Conservation (phyloP, 2,113 vertebrate species). For the Mus spicilegus region DNA sequence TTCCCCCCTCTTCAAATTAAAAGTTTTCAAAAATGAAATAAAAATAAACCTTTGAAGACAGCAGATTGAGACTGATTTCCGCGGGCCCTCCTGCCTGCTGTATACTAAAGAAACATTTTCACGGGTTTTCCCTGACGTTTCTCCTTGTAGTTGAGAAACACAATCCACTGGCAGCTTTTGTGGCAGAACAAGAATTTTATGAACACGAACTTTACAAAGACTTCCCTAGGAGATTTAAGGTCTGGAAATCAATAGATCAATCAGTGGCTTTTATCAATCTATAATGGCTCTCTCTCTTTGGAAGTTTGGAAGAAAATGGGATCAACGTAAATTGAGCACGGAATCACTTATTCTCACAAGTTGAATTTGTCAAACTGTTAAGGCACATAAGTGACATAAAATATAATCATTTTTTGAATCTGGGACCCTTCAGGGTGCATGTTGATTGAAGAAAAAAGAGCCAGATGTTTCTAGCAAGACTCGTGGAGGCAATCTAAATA, state of each 20-base stretch:
- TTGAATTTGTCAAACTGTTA: constrained; percentile 87
- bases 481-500: constrained; percentile 86
- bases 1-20: constrained; percentile 83
- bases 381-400: constrained; percentile 87
- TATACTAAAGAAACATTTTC: constrained; percentile 81
- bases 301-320: constrained; percentile 86
- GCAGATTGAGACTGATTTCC: constrained; percentile 80
- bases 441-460: constrained; percentile 89
- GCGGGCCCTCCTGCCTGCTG: constrained; percentile 80
- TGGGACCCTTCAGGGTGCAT: constrained; percentile 85
- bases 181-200: constrained; percentile 80
- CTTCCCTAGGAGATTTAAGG: constrained; percentile 83
- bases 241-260: constrained; percentile 85
- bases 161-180: constrained; percentile 78
- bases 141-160: constrained; percentile 82
- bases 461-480: constrained; percentile 87
- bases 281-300: constrained; percentile 83
- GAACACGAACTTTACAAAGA: constrained; percentile 85
- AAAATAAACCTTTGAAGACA: constrained; percentile 79
- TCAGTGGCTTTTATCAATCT: constrained; percentile 87
- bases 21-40: constrained; percentile 82
- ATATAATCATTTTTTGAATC: constrained; percentile 88
- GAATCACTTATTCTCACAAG: constrained; percentile 88
- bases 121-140: constrained; percentile 78
- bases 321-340: constrained; percentile 86